Percentiles rank a stretch among this genome's conserved stretches.
These are phyloP conservation scores for Halictus ligatus DNA, from an alignment of 2,888 invertebrate species.

Conservation along the genomic window DNA sequence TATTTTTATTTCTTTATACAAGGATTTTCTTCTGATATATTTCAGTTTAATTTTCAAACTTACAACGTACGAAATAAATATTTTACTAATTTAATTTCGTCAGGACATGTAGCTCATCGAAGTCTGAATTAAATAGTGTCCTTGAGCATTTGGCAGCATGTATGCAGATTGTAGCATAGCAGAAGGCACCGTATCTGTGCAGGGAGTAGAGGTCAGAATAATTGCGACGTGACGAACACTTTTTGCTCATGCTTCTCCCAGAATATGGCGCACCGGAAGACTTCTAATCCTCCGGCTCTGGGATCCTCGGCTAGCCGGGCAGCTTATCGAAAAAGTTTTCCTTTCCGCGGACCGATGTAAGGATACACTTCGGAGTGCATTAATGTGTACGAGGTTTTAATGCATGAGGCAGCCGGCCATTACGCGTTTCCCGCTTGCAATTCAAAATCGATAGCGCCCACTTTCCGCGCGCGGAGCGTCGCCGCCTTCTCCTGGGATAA, in stretches of 20 bases:
- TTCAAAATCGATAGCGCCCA: conserved; percentile 18
- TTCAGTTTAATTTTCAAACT: no score
- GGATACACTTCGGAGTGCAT: conserved; percentile 26
- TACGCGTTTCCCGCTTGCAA: conserved; percentile 25
- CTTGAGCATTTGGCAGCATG: no score
- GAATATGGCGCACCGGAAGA: not conserved
- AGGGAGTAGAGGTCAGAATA: not conserved
- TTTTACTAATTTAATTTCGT: no score
- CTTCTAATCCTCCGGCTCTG: not conserved
- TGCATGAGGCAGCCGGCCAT: conserved; percentile 43
- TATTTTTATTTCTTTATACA: no score
- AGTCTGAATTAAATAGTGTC: no score
- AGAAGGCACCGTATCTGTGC: no score
- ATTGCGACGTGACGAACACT: not conserved
- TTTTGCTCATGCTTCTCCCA: not conserved
- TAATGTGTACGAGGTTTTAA: conserved; percentile 38
- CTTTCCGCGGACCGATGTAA: not conserved
- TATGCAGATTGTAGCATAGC: no score
- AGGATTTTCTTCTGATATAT: no score
- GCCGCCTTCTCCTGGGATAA: not conserved
- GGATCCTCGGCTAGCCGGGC: not conserved
- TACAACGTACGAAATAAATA: no score
- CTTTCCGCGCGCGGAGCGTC: not conserved
- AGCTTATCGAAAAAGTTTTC: conserved; percentile 43
- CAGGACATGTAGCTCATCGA: no score